phyloP scores from a whole-genome alignment of 2,797 vertebrate genomes.

The Discoglossus pictus region DNA sequence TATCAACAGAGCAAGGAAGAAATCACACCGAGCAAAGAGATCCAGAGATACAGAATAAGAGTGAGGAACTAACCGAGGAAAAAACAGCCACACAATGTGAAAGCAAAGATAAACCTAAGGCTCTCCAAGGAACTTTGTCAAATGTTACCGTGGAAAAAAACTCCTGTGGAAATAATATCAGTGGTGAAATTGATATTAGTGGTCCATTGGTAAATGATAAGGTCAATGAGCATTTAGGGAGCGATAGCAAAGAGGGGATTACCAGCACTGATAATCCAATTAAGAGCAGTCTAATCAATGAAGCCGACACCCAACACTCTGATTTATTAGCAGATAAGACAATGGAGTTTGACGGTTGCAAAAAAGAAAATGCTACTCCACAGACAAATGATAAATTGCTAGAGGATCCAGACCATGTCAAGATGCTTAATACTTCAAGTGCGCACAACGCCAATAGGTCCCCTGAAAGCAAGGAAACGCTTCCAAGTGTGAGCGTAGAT shows the following conservation, averaged over 20 bases:
- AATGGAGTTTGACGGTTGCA: background rate
- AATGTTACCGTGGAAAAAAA: slow-evolving; percentile 35
- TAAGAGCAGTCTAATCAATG: slow-evolving; percentile 17
- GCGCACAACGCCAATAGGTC: slow-evolving; percentile 21
- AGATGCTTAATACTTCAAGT: slow-evolving; percentile 16
- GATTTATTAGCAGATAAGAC: background rate
- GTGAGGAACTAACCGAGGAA: slow-evolving; percentile 12
- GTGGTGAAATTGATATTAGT: slow-evolving; percentile 37
- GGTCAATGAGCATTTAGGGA: slow-evolving; percentile 35
- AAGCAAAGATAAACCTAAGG: slow-evolving; percentile 21
- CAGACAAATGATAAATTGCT: slow-evolving; percentile 13
- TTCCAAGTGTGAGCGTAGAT: slow-evolving; percentile 9
- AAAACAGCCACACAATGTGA: slow-evolving; percentile 36
- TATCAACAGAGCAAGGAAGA: slow-evolving; percentile 15
- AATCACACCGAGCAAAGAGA: slow-evolving; percentile 27
- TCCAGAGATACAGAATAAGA: slow-evolving; percentile 17
- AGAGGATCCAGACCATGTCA: slow-evolving; percentile 9
- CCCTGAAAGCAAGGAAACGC: slow-evolving; percentile 36
- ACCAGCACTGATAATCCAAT: slow-evolving; percentile 11
- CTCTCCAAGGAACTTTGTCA: slow-evolving; percentile 21
- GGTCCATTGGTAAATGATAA: slow-evolving; percentile 32
- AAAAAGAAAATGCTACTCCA: background rate
- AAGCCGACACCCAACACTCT: background rate
- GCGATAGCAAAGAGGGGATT: slow-evolving; percentile 19
- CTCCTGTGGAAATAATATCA: slow-evolving; percentile 37